Evolutionary conservation across 2,113 vertebrate genomes (phyloP).

Genomic region (Brienomyrus brachyistius): DNA sequence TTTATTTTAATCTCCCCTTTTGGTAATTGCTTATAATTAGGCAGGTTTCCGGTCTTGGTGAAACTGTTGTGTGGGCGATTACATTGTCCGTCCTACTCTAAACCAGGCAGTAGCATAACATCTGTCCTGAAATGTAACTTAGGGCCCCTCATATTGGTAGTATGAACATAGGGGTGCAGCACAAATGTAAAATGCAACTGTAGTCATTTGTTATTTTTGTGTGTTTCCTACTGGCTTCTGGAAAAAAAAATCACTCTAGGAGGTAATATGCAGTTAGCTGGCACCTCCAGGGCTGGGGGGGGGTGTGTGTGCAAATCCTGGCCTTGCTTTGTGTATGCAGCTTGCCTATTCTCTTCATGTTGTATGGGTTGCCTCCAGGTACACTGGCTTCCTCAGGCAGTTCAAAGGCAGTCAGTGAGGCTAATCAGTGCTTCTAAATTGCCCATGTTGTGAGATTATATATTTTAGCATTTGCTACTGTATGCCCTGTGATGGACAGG

Average conservation of each 20-base stretch:
- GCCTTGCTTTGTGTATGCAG: background rate
- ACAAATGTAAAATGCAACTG: background rate
- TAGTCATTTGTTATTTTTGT: background rate
- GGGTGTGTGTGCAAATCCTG: background rate
- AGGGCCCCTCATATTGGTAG: background rate
- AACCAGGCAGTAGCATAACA: background rate
- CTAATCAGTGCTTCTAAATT: background rate
- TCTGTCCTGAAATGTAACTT: background rate
- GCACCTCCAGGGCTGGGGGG: background rate
- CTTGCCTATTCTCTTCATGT: background rate
- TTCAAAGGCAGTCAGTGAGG: background rate
- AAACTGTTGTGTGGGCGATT: background rate
- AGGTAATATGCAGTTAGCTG: background rate
- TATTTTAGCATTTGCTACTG: background rate
- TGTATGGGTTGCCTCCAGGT: background rate
- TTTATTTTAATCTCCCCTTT: background rate
- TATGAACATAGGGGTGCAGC: background rate
- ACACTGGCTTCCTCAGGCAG: background rate
- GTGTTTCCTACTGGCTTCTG: background rate
- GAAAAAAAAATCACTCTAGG: background rate
- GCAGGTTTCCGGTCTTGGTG: background rate
- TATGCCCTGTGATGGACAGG: background rate
- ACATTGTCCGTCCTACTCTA: background rate
- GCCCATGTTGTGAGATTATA: background rate
- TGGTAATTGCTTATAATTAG: background rate